Base-by-base conservation (phyloP, 2,888 invertebrate genomes). In the Yponomeuta cagnagella region DNA sequence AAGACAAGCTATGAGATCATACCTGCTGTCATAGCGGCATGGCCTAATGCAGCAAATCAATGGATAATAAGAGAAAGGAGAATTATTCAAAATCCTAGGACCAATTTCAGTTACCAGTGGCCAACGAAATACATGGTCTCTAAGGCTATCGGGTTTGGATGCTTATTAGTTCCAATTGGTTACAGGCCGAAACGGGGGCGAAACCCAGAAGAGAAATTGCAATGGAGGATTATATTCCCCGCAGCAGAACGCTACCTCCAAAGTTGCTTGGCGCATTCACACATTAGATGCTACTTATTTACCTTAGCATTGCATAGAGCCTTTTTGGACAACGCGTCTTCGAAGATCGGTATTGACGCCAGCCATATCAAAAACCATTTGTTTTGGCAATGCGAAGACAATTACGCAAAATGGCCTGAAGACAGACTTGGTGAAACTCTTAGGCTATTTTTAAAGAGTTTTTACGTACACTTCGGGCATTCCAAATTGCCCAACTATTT, bases 141-240 rank as follows among this genome's bases (percentile, higher is more conserved):
- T 48, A 94, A 95, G 78, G 93, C 96, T 2, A 93, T 93, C 71
- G 93, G 93, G 4, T 93, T 94, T 70, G 95, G 96, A 2, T 96
- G 95, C 76, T 93, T 95, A 74, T 85, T 96, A 43, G 93, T 96
- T 12, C 97, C 97, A 0, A 88, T 95, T 73, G 96, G 96, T 9
- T 95, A 94, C 81, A 89, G 94, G 68, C 93, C 94, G 6, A 95
- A 95, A 78, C 89, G 93, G 71, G 93, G 93, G 2, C 82, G 85
- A 30, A 95, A 95, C 81, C 88, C 93, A 0, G 93, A 94, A 52
- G 93, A 94, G 69, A 93, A 94, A 72, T 85, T 96, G 31, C 96
- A 97, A 82, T 97, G 97, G 97, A 95, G 95, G 82, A 91, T 97
- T 2, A 93, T 93, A 64, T 97, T 96, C 79, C 96, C 96, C 0